Conservation (phyloP, 2,797 vertebrate species). For the Anolis apletophallus region DNA sequence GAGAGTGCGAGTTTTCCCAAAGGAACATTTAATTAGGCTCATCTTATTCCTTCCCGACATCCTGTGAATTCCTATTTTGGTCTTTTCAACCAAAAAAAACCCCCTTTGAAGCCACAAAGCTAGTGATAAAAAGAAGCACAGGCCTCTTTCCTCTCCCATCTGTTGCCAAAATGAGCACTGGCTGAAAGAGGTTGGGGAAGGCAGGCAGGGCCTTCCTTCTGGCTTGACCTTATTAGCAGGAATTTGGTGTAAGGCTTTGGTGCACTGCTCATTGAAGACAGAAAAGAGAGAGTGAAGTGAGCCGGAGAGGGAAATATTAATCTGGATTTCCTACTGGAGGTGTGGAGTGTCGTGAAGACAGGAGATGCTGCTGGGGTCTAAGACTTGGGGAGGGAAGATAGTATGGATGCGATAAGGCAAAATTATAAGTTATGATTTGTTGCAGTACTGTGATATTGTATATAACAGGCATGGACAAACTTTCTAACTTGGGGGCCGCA, state of each 20-base stretch:
- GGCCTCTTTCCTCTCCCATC: constrained; percentile 15
- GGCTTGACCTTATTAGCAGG: not conserved
- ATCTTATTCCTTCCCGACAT: constrained; percentile 14
- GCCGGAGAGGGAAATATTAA: not conserved
- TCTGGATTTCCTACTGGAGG: not conserved
- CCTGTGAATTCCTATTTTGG: constrained; percentile 24
- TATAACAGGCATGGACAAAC: no score
- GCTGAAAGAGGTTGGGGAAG: not conserved
- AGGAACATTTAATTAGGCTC: constrained; percentile 28
- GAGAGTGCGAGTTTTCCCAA: not conserved
- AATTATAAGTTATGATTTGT: no score
- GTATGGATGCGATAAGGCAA: no score
- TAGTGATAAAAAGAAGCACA: constrained; percentile 25
- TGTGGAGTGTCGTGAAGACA: not conserved
- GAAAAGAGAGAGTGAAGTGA: not conserved
- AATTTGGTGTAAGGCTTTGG: not conserved
- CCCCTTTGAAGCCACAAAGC: constrained; percentile 19
- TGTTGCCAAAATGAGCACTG: constrained; percentile 34
- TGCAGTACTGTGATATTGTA: no score
- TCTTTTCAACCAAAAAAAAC: not conserved
- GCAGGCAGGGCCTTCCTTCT: no score
- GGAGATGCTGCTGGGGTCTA: not conserved
- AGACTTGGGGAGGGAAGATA: no score
- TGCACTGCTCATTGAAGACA: not conserved
- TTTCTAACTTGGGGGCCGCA: no score